These are phyloP conservation scores for Danaus chrysippus DNA, from an alignment of 2,888 invertebrate genomes.

Conservation along the genomic window DNA sequence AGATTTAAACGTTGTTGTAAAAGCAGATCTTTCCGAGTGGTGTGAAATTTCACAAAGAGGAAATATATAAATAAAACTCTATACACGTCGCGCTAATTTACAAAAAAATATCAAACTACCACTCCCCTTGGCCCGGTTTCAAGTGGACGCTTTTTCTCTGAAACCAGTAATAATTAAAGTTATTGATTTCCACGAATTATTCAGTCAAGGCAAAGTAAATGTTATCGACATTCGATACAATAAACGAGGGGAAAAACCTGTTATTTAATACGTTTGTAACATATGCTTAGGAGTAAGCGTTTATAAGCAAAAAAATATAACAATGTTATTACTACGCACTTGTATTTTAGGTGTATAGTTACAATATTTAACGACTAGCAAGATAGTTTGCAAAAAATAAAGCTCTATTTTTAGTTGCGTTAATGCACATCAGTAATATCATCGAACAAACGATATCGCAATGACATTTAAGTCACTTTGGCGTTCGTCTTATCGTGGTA, in stretches of 20 bases:
- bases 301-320: neutral
- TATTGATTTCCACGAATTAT: constrained; percentile 41
- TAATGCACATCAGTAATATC: no score
- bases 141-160: constrained; percentile 34
- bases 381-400: no score
- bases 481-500: no score
- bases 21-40: neutral
- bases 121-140: constrained; percentile 36
- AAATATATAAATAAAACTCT: neutral
- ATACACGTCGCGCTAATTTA: neutral
- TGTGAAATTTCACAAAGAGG: neutral
- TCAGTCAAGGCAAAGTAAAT: constrained; percentile 34
- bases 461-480: no score
- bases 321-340: neutral
- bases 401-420: no score
- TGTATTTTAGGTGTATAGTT: no score
- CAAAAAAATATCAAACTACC: constrained; percentile 17
- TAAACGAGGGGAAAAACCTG: constrained; percentile 34
- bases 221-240: constrained; percentile 25
- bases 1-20: no score
- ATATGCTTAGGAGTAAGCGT: no score
- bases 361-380: no score
- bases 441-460: no score
- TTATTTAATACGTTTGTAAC: neutral
- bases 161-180: constrained; percentile 41